phyloP scores from a whole-genome alignment of 2,113 vertebrate genomes.

The Microtus pennsylvanicus region DNA sequence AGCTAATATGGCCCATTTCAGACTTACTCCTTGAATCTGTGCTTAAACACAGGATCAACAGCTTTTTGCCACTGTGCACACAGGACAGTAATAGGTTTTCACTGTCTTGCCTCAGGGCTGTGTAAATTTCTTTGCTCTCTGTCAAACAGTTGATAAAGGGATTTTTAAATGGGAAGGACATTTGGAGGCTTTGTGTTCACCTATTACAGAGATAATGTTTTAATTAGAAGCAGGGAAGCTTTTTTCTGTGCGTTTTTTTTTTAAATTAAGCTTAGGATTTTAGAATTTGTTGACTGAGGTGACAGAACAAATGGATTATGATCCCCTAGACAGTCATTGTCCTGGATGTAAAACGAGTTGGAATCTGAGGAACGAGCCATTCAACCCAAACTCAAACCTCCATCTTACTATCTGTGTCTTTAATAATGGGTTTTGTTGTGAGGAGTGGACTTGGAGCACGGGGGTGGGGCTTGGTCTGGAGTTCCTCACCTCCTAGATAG shows the following conservation, averaged over 20 bases:
- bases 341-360: background rate
- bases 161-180: slow-evolving; percentile 67
- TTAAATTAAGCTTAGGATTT: slow-evolving; percentile 23
- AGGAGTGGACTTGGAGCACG: background rate
- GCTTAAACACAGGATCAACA: slow-evolving; percentile 41
- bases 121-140: slow-evolving; percentile 61
- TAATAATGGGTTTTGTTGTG: background rate
- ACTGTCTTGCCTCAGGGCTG: slow-evolving; percentile 42
- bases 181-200: slow-evolving; percentile 59
- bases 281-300: background rate
- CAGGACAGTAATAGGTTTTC: slow-evolving; percentile 55
- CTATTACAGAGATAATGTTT: slow-evolving; percentile 62
- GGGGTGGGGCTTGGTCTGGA: background rate
- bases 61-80: slow-evolving; percentile 17
- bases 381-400: background rate
- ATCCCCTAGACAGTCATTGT: background rate
- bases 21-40: slow-evolving; percentile 20
- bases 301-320: slow-evolving; percentile 22
- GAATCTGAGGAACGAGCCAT: background rate
- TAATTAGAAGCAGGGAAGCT: slow-evolving; percentile 55
- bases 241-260: slow-evolving; percentile 28
- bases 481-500: background rate
- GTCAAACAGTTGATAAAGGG: slow-evolving; percentile 61
- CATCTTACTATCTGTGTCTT: background rate
- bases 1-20: slow-evolving; percentile 30